These are phyloP conservation scores for Chelmon rostratus DNA, from an alignment of 2,797 vertebrate species.

Conservation along the genomic window DNA sequence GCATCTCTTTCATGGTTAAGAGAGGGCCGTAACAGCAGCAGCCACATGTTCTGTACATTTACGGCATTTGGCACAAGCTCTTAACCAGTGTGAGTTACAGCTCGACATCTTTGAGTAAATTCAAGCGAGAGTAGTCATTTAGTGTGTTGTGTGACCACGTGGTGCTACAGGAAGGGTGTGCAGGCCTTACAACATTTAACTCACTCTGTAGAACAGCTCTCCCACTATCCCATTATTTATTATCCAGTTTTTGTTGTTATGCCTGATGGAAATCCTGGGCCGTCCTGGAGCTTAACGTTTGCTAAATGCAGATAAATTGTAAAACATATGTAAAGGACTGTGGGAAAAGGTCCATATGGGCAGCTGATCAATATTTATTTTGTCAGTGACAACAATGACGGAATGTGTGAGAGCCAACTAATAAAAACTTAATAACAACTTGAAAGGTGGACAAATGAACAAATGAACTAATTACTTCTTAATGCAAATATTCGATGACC, in stretches of 20 bases:
- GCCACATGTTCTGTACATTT: conserved; percentile 20
- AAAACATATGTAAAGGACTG: neutral
- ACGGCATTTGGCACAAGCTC: conserved; percentile 27
- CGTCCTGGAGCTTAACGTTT: neutral
- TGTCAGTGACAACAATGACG: neutral
- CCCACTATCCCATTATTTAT: neutral
- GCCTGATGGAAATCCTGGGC: neutral
- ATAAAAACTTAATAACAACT: neutral
- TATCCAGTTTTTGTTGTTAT: neutral
- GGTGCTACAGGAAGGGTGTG: conserved; percentile 1
- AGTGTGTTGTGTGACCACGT: conserved; percentile 26
- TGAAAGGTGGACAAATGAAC: neutral
- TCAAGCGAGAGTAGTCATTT: conserved; percentile 26
- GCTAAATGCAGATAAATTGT: neutral
- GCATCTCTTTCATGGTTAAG: conserved; percentile 9
- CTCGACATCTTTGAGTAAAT: conserved; percentile 27
- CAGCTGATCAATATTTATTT: neutral
- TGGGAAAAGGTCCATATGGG: neutral
- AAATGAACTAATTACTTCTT: neutral
- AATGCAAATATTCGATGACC: neutral
- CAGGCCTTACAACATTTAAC: conserved; percentile 6
- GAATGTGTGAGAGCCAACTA: neutral
- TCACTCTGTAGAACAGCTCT: neutral
- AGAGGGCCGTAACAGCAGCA: conserved; percentile 12
- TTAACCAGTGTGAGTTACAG: conserved; percentile 19